phyloP scores from a whole-genome alignment of 2,888 invertebrate species.

The Microctonus hyperodae region DNA sequence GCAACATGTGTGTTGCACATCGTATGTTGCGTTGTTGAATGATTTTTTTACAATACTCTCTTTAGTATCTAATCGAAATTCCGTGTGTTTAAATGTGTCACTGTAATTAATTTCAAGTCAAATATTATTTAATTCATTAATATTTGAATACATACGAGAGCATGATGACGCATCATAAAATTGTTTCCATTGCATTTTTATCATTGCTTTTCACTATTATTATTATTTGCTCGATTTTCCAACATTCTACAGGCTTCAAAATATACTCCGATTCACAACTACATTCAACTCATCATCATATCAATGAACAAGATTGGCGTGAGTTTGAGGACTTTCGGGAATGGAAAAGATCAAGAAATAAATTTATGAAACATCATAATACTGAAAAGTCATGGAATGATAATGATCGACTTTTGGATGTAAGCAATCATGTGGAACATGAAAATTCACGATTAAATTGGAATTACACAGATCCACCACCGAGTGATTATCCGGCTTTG shows the following conservation, averaged over 20 bases:
- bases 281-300: neutral
- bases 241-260: conserved; percentile 7
- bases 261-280: neutral
- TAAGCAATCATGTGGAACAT: neutral
- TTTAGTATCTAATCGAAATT: conserved; percentile 2
- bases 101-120: conserved; percentile 8
- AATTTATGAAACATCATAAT: conserved; percentile 10
- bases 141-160: neutral
- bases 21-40: neutral
- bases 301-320: conserved; percentile 29
- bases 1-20: neutral
- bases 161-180: conserved; percentile 5
- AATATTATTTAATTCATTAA: neutral
- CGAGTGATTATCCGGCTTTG: conserved; percentile 69
- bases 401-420: neutral
- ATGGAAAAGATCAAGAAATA: conserved; percentile 31
- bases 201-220: neutral
- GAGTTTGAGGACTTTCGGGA: conserved; percentile 35
- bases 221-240: neutral
- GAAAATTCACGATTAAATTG: neutral
- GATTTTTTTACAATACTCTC: neutral
- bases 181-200: neutral
- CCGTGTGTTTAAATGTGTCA: neutral
- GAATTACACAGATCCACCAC: conserved; percentile 65
- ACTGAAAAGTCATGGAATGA: neutral